Conservation (phyloP, 2,113 vertebrate species). For the Edolisoma coerulescens region DNA sequence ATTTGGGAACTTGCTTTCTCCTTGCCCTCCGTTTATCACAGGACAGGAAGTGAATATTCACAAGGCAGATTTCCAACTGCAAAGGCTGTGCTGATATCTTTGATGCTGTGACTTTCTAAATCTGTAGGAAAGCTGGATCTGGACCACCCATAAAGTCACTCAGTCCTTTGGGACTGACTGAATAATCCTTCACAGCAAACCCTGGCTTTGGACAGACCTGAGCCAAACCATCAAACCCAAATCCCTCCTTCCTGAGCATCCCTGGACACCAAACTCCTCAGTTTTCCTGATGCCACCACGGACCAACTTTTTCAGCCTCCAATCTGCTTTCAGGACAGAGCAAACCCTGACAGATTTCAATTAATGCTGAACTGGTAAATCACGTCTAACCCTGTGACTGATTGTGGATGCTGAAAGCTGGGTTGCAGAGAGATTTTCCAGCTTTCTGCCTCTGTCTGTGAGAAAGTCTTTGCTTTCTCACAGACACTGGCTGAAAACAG, state of each 20-base stretch:
- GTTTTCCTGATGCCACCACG: neutral
- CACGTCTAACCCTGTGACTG: accelerated
- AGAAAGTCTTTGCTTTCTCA: too few relatives aligned
- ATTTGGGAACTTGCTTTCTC: neutral
- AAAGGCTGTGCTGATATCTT: neutral
- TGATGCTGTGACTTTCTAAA: neutral
- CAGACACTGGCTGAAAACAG: too few relatives aligned
- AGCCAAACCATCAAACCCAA: neutral
- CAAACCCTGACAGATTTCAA: neutral
- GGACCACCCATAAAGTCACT: neutral
- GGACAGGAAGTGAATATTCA: neutral
- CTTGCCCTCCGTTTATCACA: neutral
- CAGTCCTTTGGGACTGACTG: neutral
- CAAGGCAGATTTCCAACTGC: neutral
- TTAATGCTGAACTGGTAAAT: neutral
- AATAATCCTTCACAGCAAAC: neutral
- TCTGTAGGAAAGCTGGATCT: neutral
- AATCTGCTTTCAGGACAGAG: neutral
- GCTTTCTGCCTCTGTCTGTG: too few relatives aligned
- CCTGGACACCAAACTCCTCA: neutral
- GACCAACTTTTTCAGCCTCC: neutral
- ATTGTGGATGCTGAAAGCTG: too few relatives aligned
- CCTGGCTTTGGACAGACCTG: neutral
- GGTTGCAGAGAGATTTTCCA: too few relatives aligned
- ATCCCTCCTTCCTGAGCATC: neutral